Base-by-base conservation (phyloP, 2,113 vertebrate genomes). In the Clarias macrocephalus region DNA sequence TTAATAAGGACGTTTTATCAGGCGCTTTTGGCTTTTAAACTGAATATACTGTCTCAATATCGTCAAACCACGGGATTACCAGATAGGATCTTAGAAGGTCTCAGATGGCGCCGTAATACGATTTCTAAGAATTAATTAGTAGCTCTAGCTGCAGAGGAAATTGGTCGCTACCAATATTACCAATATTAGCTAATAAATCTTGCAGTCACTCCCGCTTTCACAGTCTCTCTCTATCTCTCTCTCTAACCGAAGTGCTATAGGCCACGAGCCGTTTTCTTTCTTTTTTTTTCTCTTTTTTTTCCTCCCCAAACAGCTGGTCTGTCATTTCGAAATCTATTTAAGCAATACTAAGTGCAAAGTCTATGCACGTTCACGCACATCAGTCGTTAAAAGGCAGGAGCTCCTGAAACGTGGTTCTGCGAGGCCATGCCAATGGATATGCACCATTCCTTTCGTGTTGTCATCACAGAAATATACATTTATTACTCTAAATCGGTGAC, bases 261-360 rank as follows among this genome's bases (percentile, higher is more conserved):
- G 48, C 65, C 19, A 30, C 42, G 70, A 68, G 82, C 11, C 23
- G 18, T 68, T 77, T 66, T 6, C 6, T 42, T 6, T 48, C 8
- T 48, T 48, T 48, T 48, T 48, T 2, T 33, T 33, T 0, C 3
- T 42, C 3, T 48, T 48, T 48, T 48, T 48, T 48, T 48, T 57
- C 19, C 21, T 77, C 70, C 85, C 66, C 79, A 56, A 75, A 33
- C 72, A 56, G 30, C 54, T 42, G 23, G 13, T 81, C 37, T 59
- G 30, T 63, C 59, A 70, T 80, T 86, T 57, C 18, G 21, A 75
- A 21, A 52, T 19, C 59, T 1, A 75, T 90, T 85, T 89, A 80
- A 86, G 87, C 89, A 92, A 72, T 87, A 90, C 87, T 82, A 65
- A 90, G 89, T 90, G 85, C 85, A 87, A 60, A 87, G 75, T 85